Conservation (phyloP, 2,113 vertebrate genomes). For the Antennarius striatus region DNA sequence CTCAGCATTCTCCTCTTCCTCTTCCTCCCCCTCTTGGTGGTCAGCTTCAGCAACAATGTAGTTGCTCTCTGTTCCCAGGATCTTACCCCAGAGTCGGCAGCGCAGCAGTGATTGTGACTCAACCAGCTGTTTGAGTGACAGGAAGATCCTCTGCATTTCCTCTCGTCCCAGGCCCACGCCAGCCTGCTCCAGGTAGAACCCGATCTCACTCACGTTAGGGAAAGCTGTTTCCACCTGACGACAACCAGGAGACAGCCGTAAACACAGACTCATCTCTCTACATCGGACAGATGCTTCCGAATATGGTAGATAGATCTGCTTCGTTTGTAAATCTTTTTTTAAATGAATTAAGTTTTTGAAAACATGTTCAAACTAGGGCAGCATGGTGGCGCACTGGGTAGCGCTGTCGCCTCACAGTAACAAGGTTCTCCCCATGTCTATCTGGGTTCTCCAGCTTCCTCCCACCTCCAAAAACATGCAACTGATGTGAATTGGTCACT, state of each 20-base stretch:
- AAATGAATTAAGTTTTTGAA: too few species aligned
- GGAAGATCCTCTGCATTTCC: conserved; percentile 87
- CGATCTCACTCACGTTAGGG: conserved; percentile 88
- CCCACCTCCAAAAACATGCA: too few species aligned
- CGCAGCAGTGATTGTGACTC: conserved; percentile 80
- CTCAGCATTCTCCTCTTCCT: conserved; percentile 74
- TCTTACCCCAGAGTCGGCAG: conserved; percentile 95
- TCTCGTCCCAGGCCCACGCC: conserved; percentile 87
- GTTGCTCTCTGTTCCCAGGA: conserved; percentile 85
- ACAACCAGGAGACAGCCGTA: background rate
- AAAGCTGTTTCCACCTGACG: conserved; percentile 80
- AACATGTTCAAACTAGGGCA: too few species aligned
- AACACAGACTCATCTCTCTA: background rate
- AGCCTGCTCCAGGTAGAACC: conserved; percentile 91
- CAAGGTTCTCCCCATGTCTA: too few species aligned
- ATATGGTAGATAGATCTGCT: too few species aligned
- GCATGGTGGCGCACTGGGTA: too few species aligned
- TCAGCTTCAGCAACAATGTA: conserved; percentile 92
- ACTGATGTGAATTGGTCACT: too few species aligned
- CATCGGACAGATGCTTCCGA: too few species aligned
- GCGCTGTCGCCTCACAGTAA: too few species aligned
- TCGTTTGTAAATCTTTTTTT: too few species aligned
- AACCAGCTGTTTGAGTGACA: conserved; percentile 89
- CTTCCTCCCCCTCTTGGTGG: conserved; percentile 83
- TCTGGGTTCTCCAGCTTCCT: too few species aligned